Evolutionary conservation across 2,113 vertebrate genomes (phyloP).

Genomic region (Formicarius rufipectus): DNA sequence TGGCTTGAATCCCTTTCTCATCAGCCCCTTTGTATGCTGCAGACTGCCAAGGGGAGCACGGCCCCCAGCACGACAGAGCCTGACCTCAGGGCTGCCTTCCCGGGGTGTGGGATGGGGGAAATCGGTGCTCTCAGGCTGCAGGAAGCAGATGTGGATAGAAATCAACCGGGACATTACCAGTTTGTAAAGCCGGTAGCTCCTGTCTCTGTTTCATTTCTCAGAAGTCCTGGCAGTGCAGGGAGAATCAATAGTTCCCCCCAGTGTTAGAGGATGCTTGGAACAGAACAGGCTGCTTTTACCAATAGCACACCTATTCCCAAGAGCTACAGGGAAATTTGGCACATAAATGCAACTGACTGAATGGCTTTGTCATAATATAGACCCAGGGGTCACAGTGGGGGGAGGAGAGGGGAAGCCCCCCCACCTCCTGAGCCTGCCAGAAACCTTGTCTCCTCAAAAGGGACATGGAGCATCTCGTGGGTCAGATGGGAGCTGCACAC

Average conservation of each 20-base stretch:
- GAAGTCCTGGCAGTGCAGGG: background rate
- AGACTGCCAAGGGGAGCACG: background rate
- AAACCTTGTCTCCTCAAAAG: background rate
- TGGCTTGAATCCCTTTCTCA: background rate
- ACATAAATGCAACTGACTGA: background rate
- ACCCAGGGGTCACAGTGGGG: fast-evolving
- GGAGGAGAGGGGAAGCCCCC: background rate
- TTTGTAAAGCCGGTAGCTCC: background rate
- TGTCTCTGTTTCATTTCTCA: background rate
- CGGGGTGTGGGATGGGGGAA: background rate
- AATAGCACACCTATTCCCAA: background rate
- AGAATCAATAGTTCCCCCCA: background rate
- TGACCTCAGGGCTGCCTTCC: background rate
- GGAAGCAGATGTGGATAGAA: background rate
- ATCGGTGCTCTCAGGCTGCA: background rate
- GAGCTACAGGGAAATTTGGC: background rate
- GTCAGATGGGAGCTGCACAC: fast-evolving
- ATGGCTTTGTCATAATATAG: background rate
- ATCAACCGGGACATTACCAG: background rate
- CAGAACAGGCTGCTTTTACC: background rate
- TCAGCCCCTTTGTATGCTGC: background rate
- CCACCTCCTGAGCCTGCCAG: fast-evolving
- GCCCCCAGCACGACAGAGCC: background rate
- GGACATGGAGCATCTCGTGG: fast-evolving
- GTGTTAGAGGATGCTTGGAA: background rate